phyloP scores from a whole-genome alignment of 2,888 invertebrate species.

The Drosophila nr. perissopoda region DNA sequence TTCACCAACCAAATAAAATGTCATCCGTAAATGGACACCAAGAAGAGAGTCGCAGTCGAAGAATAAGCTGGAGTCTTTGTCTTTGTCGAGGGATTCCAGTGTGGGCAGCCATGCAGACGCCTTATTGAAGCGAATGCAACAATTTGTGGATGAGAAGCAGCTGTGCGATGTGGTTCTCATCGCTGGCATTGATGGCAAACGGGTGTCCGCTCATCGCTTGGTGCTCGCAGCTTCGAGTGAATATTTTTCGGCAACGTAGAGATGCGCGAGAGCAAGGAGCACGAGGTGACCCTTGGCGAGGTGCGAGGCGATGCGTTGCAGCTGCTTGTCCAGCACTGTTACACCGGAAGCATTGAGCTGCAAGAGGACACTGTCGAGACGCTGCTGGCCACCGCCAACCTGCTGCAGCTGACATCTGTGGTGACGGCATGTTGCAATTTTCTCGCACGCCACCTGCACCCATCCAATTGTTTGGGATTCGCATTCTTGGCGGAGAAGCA shows the following conservation, averaged over 20 bases:
- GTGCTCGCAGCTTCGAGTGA: conserved; percentile 94
- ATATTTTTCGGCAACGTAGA: no score
- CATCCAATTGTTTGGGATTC: conserved; percentile 97
- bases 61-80: no score
- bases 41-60: background rate
- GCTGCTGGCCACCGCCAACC: conserved; percentile 93
- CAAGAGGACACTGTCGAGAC: conserved; percentile 86
- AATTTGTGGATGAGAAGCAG: background rate
- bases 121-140: background rate
- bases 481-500: conserved; percentile 96
- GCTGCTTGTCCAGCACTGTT: no score
- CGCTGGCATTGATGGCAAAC: background rate
- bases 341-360: no score
- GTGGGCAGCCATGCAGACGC: background rate
- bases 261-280: no score
- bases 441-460: conserved; percentile 91
- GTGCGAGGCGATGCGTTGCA: no score
- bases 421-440: conserved; percentile 96
- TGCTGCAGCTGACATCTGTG: conserved; percentile 93
- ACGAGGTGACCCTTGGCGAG: no score
- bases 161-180: background rate
- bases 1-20: background rate
- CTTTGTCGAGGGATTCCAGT: background rate
- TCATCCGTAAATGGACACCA: background rate
- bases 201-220: conserved; percentile 93